Base-by-base conservation (phyloP, 35 echinoderm and acorn worm species). In the Lytechinus variegatus region DNA sequence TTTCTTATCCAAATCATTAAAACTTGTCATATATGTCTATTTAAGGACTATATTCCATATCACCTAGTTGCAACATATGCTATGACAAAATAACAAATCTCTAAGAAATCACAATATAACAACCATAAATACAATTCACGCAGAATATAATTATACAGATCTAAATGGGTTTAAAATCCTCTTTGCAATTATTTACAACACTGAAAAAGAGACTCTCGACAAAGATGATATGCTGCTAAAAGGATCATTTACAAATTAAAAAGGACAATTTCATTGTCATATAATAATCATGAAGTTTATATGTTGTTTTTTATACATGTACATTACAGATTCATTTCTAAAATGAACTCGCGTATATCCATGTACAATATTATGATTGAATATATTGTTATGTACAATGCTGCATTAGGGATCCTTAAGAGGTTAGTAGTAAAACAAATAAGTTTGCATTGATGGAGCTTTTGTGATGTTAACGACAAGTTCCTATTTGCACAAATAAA, bases 241-340 rank as follows among this genome's bases (percentile, higher is more conserved):
- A 79, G 19, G 19, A 5, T 7, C n/a, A 79, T 79, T 79, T 79
- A 79, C 66, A 79, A 79, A 79, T 79, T 79, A 79, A 79, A 44
- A 79, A 79, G 66, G 66, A 79, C 66, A 79, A 79, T 79, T 79
- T 79, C 66, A 79, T n/a, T 79, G 66, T 79, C 66, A 79, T 79
- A 79, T 24, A 8, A 58, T 79, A 4, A 79, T 79, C 66, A 79
- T 24, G 16, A 24, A 24, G n/a, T 16, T 79, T n/a, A n/a, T 71
- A n/a, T 71, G 12, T 3, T 71, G 14, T 13, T 79, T 79, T 7
- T 4, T 79, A 79, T 24, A 24, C 66, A 24, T 79, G n/a, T 24
- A 24, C 66, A 24, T 79, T 79, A 79, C 66, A 79, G n/a, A 79
- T 3, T 79, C 66, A 79, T 79, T 79, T 24, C 66, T 79, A 79